Base-by-base conservation (phyloP, 1,140 invertebrate species). In the Drosophila chauvacae region DNA sequence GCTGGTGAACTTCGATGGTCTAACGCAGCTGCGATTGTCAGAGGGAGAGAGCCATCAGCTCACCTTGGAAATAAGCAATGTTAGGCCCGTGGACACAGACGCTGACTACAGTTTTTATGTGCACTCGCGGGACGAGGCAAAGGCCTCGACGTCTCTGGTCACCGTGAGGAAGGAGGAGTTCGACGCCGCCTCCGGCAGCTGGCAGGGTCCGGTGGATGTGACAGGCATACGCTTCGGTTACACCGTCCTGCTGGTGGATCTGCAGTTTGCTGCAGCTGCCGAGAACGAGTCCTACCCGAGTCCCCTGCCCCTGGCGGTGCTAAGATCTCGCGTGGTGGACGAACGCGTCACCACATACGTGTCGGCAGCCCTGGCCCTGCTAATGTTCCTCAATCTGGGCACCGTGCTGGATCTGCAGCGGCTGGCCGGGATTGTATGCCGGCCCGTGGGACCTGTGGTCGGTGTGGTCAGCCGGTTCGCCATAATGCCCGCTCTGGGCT, bases 371-470 rank as follows among this genome's bases (percentile, higher is more conserved):
- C 6, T 85, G 42, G 55, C 80, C 4, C 23, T 87, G 35, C 53
- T 98, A 26, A 96, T 98, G 77, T 98, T 97, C 90, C 96, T 98
- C 63, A 98, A 98, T 93, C 98, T 98, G 94, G 98, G 98, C 9
- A 98, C 97, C 92, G 97, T 97, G 3, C 94, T 98, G 91, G 96
- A 98, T 87, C 95, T 97, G 94, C 88, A 94, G 2, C 94, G 96
- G 4, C 94, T 98, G 6, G 95, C 94, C 75, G 92, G 94, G 11
- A 96, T 96, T 9, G 64, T 98, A 3, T 95, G 94, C 69, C 94
- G 94, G 77, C 98, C 98, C 0, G 93, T 98, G 35, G 77, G 82
- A 0, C 82, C 80, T 0, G 23, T 81, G 16, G 47, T 87, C 16
- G 81, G 78, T 7, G 64, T 85, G 47, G 58, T 47, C 30, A 70